phyloP scores from a whole-genome alignment of 2,797 vertebrate genomes.

The Brachymystax lenok region DNA sequence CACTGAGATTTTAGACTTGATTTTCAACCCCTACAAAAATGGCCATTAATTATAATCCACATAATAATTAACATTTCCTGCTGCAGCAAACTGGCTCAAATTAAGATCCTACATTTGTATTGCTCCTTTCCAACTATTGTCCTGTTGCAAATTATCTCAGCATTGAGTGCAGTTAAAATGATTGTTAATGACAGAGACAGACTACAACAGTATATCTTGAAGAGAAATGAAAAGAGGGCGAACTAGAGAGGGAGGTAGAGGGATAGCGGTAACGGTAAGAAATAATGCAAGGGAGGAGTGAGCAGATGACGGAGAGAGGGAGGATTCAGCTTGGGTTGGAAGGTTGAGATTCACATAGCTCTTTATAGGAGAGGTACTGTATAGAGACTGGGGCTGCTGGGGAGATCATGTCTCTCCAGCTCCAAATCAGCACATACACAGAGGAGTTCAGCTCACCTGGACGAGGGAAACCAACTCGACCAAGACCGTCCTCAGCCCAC shows the following conservation, averaged over 20 bases:
- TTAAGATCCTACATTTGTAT: background rate
- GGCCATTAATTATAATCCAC: too few species aligned
- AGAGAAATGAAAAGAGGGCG: slow-evolving; percentile 1
- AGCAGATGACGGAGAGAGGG: slow-evolving; percentile 59
- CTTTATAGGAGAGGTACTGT: background rate
- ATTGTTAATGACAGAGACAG: background rate
- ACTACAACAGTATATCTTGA: background rate
- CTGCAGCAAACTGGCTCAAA: too few species aligned
- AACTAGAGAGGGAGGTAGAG: background rate
- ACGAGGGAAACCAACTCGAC: slow-evolving; percentile 43
- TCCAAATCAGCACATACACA: slow-evolving; percentile 71
- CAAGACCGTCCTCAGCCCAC: slow-evolving; percentile 73
- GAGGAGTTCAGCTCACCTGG: slow-evolving; percentile 70
- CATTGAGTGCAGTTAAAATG: background rate
- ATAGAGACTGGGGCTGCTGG: background rate
- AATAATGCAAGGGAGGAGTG: slow-evolving; percentile 14
- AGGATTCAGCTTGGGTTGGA: slow-evolving; percentile 31
- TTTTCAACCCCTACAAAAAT: too few species aligned
- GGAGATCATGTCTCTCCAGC: slow-evolving; percentile 63
- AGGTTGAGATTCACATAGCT: slow-evolving; percentile 12
- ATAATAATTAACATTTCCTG: too few species aligned
- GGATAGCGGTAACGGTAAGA: slow-evolving; percentile 45
- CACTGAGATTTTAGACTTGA: too few species aligned
- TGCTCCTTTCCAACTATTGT: background rate
- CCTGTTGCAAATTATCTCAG: background rate